phyloP scores from a whole-genome alignment of 2,888 invertebrate species.

The Scrobipalpa costella region DNA sequence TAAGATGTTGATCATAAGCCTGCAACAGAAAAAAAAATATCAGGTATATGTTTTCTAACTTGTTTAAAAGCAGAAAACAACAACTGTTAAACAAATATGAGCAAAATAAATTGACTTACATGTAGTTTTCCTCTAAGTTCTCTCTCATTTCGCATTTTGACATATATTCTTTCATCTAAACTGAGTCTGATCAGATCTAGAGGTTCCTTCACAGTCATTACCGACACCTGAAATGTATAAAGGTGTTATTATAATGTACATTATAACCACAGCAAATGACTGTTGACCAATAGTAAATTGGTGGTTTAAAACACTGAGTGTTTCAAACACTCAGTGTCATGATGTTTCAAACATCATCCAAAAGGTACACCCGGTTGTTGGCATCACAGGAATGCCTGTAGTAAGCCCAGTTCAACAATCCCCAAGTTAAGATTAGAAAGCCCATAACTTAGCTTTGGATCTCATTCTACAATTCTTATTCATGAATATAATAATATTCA shows the following conservation, averaged over 20 bases:
- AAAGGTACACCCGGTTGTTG: no score
- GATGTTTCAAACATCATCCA: no score
- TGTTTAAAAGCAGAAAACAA: not conserved
- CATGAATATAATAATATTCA: no score
- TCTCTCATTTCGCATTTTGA: slow-evolving; percentile 99
- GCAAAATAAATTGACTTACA: slow-evolving; percentile 82
- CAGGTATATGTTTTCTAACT: not conserved
- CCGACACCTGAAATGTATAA: slow-evolving; percentile 84
- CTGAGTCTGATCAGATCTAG: slow-evolving; percentile 97
- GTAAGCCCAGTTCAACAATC: no score
- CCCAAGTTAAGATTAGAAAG: no score
- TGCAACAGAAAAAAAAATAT: slow-evolving; percentile 68
- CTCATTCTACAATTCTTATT: no score
- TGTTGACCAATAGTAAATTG: no score
- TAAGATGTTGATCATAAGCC: slow-evolving; percentile 99
- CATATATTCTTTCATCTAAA: slow-evolving; percentile 98
- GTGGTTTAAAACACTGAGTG: no score
- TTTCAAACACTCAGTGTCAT: no score
- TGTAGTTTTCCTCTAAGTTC: slow-evolving; percentile 97
- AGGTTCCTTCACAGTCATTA: slow-evolving; percentile 98
- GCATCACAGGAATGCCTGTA: no score
- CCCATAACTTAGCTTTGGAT: no score
- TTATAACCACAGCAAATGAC: not conserved
- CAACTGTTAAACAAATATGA: not conserved
- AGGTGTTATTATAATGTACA: not conserved